Conservation (phyloP, 2,888 invertebrate species). For the Plemyria rubiginata region DNA sequence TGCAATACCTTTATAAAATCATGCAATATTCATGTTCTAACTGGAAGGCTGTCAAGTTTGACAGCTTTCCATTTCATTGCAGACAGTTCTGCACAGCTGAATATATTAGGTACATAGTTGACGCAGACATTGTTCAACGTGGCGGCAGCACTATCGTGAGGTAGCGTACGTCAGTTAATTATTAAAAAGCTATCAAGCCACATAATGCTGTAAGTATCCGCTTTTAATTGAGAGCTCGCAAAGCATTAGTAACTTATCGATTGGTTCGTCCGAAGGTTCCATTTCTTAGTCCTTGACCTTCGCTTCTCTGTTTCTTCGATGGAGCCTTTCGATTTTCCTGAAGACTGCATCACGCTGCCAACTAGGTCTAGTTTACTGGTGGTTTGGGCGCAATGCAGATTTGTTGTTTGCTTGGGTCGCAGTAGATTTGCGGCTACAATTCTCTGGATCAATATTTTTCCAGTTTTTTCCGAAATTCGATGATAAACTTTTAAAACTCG, state of each 20-base stretch:
- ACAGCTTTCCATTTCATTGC: constrained; percentile 38
- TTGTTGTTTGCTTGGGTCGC: neutral
- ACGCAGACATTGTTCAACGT: neutral
- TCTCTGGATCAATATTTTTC: neutral
- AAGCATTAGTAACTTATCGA: constrained; percentile 14
- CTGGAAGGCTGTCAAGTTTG: constrained; percentile 36
- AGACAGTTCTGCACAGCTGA: constrained; percentile 19
- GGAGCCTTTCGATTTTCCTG: constrained; percentile 1
- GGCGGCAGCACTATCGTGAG: no score
- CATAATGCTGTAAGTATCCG: neutral
- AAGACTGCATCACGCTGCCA: constrained; percentile 8
- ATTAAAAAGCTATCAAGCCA: neutral
- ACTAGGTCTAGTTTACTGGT: constrained; percentile 1
- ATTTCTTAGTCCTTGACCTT: constrained; percentile 21
- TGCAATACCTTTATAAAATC: constrained; percentile 12
- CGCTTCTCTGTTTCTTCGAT: constrained; percentile 11
- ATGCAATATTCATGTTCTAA: constrained; percentile 12
- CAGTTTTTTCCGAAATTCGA: neutral
- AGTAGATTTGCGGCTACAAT: no score
- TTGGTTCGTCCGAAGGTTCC: constrained; percentile 13
- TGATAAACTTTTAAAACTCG: no score
- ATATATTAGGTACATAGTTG: constrained; percentile 19
- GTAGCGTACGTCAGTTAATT: neutral
- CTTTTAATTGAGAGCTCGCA: neutral
- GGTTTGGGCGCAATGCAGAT: constrained; percentile 17